Evolutionary conservation across 2,797 vertebrate species (phyloP), one percentile per base, ranked within the genome.

Genomic region (Tapirus indicus): DNA sequence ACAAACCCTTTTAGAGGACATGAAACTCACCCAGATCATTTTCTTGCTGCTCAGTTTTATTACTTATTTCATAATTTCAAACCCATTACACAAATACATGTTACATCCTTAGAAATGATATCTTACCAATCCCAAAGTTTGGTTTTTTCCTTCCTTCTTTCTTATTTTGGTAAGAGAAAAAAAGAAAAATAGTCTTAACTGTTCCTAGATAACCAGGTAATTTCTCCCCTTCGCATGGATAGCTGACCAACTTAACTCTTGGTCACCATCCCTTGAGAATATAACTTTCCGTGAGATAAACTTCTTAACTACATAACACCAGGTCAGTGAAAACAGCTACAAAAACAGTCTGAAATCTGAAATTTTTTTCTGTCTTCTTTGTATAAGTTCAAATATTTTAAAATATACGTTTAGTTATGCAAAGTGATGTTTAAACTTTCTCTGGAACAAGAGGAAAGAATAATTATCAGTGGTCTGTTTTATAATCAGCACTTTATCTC

Each of bases 11-110:
- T 88, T 82, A 87, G 20, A 89, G 32, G 27, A 83, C 41, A 68
- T 52, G 38, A 94, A 89, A 78, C 32, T 74, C 60, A 91, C 52
- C 77, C 27, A 97, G 56, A 74, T 38, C 79, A 2, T 41, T 93
- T 89, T 97, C 87, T 60, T 93, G 88, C 20, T 14, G 54, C 14
- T 77, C 83, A 94, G 82, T 91, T 93, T 94, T 54, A 41, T 13
- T 75, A 68, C 21, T 62, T 80, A 71, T 47, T 86, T 97, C 47
- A 68, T 84, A 78, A 89, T 83, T 95, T 87, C 56, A 84, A 52
- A 68, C n/a, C 71, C 35, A 41, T 96, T 94, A 74, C 12, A 56
- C 41, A 97, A 94, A 41, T 16, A 12, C n/a, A 83, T 60, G 2
- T 13, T 94, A 84, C 1, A 14, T 20, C 13, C 74, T 96, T 71